Evolutionary conservation across 2,113 vertebrate species (phyloP).

Genomic region (Osmerus mordax): DNA sequence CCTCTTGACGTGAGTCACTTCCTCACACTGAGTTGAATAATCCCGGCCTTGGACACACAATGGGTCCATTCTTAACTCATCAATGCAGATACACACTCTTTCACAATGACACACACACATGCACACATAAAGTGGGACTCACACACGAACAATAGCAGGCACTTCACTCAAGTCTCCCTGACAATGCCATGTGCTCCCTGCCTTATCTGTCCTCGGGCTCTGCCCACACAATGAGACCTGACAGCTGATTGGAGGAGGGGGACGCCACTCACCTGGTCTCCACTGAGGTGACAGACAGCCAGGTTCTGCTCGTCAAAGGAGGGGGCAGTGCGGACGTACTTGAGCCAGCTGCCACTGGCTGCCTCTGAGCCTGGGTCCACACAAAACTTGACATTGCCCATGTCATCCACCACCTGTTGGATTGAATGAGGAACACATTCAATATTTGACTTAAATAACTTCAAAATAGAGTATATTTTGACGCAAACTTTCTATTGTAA

Average conservation of each 20-base stretch:
- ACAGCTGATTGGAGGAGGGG: neutral
- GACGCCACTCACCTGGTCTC: conserved; percentile 84
- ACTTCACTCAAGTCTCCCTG: conserved; percentile 20
- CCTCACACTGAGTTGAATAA: conserved; percentile 16
- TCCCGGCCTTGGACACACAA: conserved; percentile 54
- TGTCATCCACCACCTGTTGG: conserved; percentile 82
- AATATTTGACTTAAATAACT: too few species aligned
- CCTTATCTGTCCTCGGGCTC: conserved; percentile 10
- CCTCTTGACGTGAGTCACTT: conserved; percentile 45
- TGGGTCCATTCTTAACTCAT: conserved; percentile 48
- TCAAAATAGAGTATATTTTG: too few species aligned
- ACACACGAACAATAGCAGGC: conserved; percentile 23
- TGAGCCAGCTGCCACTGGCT: conserved; percentile 84
- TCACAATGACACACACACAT: neutral
- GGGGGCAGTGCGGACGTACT: conserved; percentile 85
- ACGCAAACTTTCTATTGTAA: too few species aligned
- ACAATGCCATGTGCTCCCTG: conserved; percentile 29
- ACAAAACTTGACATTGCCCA: conserved; percentile 85
- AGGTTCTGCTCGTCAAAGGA: conserved; percentile 92
- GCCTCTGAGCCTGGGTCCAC: conserved; percentile 71
- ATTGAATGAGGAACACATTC: too few species aligned
- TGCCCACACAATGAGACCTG: conserved; percentile 7
- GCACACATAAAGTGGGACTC: conserved; percentile 2
- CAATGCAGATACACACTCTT: conserved; percentile 22
- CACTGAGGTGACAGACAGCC: conserved; percentile 79